Conservation (phyloP, 2,888 invertebrate species). For the Aleiodes testaceus region DNA sequence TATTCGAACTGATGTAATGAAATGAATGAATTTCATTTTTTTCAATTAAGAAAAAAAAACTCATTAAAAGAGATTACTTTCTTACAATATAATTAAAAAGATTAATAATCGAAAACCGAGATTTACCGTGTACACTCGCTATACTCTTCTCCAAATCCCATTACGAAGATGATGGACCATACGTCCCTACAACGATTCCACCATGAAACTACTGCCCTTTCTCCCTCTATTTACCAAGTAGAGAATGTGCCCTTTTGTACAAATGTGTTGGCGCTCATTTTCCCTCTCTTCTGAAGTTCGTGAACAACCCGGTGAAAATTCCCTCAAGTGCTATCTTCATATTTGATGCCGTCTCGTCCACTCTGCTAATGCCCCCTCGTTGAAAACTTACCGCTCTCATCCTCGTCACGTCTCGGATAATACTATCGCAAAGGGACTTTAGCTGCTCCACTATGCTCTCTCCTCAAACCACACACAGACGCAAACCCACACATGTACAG, state of each 20-base stretch:
- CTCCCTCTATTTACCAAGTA: conserved; percentile 35
- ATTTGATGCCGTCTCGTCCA: conserved; percentile 67
- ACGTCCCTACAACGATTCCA: conserved; percentile 48
- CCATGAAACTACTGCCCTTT: conserved; percentile 37
- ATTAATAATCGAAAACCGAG: too few species aligned
- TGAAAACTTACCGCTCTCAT: conserved; percentile 62
- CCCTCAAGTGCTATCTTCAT: conserved; percentile 67
- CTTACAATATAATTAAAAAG: too few species aligned
- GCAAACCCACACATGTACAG: neutral
- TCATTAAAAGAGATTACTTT: too few species aligned
- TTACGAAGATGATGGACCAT: conserved; percentile 34
- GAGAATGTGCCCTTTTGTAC: conserved; percentile 40
- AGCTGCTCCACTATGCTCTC: conserved; percentile 20
- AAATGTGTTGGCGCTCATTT: conserved; percentile 37
- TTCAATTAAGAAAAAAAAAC: too few species aligned
- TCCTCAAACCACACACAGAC: conserved; percentile 2
- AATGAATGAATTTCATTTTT: too few species aligned
- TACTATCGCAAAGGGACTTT: conserved; percentile 40
- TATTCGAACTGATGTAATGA: too few species aligned
- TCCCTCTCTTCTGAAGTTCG: conserved; percentile 58
- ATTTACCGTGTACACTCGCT: too few species aligned
- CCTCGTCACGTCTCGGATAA: conserved; percentile 45
- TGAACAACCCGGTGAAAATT: conserved; percentile 61
- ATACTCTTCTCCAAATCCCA: neutral
- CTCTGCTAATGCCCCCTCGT: conserved; percentile 64